phyloP scores from a whole-genome alignment of 92 coral and sea anemone species.

The Phymanthus crucifer region DNA sequence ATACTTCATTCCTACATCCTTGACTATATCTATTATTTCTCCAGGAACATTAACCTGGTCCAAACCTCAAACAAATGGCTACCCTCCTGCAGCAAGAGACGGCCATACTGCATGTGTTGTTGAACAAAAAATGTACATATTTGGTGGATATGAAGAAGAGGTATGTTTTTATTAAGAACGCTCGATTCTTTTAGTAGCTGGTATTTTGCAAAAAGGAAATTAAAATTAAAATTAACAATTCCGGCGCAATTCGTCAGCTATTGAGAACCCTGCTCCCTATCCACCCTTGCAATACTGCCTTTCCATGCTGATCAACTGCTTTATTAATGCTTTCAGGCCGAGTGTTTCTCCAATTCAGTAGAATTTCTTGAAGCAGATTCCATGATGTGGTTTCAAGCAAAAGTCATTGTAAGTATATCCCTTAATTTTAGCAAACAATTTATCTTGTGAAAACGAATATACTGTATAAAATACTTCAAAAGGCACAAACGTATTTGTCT shows the following conservation, averaged over 20 bases:
- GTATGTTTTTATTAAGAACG: slow-evolving; percentile 33
- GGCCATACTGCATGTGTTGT: slow-evolving; percentile 97
- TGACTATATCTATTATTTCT: too few relatives aligned
- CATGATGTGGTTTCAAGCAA: slow-evolving; percentile 76
- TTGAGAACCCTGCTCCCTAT: too few relatives aligned
- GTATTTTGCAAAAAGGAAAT: too few relatives aligned
- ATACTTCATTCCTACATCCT: too few relatives aligned
- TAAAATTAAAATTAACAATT: too few relatives aligned
- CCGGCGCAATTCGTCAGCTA: too few relatives aligned
- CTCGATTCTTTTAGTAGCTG: too few relatives aligned
- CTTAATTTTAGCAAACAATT: not conserved
- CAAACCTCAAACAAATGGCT: slow-evolving; percentile 64
- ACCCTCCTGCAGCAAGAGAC: slow-evolving; percentile 92
- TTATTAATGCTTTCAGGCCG: slow-evolving; percentile 58
- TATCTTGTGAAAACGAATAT: not conserved
- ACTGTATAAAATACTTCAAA: not conserved
- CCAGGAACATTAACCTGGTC: slow-evolving; percentile 86
- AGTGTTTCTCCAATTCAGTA: slow-evolving; percentile 89
- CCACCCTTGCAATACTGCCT: not conserved
- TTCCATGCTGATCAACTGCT: not conserved
- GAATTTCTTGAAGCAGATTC: slow-evolving; percentile 80
- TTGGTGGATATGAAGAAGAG: slow-evolving; percentile 98
- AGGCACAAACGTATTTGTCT: too few relatives aligned
- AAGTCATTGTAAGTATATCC: slow-evolving; percentile 66
- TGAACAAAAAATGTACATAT: slow-evolving; percentile 72